A percentile compares a stretch with the other conserved stretches of the same genome.
Conservation (phyloP, 92 coral and sea anemone genomes). For the Epizoanthus scotinus region DNA sequence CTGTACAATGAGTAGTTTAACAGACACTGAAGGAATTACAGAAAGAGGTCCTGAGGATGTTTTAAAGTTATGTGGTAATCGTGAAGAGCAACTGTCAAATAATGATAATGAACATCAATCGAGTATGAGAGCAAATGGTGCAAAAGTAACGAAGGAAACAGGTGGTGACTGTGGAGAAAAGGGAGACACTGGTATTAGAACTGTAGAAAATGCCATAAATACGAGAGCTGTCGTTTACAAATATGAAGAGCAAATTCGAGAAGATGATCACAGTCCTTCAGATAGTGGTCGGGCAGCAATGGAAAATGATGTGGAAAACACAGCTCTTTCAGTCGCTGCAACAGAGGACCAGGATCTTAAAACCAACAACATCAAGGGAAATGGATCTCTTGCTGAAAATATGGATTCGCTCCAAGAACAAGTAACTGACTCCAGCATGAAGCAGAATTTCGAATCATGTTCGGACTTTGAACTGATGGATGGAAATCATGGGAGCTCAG, state of each 20-base stretch:
- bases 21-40: not conserved
- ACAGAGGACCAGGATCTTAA: not conserved
- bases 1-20: not conserved
- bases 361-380: not conserved
- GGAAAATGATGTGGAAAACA: too few species aligned
- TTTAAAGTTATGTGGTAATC: not conserved
- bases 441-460: not conserved
- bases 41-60: not conserved
- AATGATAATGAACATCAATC: not conserved
- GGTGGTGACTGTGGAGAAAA: not conserved
- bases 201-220: not conserved
- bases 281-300: too few species aligned
- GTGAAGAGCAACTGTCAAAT: not conserved
- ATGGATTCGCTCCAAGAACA: not conserved
- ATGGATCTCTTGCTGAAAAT: not conserved
- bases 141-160: not conserved
- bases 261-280: not conserved
- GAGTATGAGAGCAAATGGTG: not conserved
- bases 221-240: not conserved
- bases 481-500: conserved; percentile 22
- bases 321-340: not conserved
- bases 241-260: not conserved
- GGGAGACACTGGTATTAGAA: not conserved
- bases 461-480: not conserved
- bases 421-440: not conserved